Conservation (phyloP, 1,140 invertebrate species). For the Papilio polyxenes region DNA sequence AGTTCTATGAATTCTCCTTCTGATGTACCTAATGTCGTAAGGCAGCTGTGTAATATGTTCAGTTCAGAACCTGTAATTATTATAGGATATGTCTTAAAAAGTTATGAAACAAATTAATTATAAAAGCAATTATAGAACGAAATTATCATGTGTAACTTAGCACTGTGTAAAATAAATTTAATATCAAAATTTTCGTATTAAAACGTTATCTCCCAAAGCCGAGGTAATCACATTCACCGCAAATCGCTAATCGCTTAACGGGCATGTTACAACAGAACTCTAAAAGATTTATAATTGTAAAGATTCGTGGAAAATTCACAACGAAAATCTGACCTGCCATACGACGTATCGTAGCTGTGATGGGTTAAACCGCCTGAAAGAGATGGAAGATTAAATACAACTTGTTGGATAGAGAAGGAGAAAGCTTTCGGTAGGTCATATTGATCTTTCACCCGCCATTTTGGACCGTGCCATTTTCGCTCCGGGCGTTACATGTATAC, state of each 20-base stretch:
- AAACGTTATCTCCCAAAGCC: conserved; percentile 54
- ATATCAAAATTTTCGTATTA: conserved; percentile 54
- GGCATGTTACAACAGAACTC: conserved; percentile 53
- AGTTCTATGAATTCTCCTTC: background rate
- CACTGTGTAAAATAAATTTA: conserved; percentile 56
- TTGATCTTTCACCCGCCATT: conserved; percentile 80
- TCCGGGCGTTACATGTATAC: conserved; percentile 71
- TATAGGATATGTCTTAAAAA: background rate
- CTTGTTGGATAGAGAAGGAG: conserved; percentile 55
- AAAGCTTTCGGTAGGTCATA: conserved; percentile 74
- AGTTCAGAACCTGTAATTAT: background rate
- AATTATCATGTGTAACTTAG: conserved; percentile 35
- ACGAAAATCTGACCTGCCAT: conserved; percentile 65
- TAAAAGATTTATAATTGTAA: conserved; percentile 54
- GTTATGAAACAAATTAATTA: background rate
- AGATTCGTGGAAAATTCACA: conserved; percentile 59
- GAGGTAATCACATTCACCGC: conserved; percentile 55
- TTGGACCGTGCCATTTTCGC: conserved; percentile 75
- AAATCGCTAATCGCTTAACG: conserved; percentile 62
- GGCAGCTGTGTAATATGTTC: background rate
- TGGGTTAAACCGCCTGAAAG: conserved; percentile 57
- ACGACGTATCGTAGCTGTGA: conserved; percentile 71
- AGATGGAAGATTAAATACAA: conserved; percentile 47
- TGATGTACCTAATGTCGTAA: background rate
- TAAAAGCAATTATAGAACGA: background rate